A percentile compares a stretch with the other conserved stretches of the same genome.
Evolutionary conservation across 2,888 invertebrate genomes (phyloP).

Genomic region (Dicroscelio sp.): DNA sequence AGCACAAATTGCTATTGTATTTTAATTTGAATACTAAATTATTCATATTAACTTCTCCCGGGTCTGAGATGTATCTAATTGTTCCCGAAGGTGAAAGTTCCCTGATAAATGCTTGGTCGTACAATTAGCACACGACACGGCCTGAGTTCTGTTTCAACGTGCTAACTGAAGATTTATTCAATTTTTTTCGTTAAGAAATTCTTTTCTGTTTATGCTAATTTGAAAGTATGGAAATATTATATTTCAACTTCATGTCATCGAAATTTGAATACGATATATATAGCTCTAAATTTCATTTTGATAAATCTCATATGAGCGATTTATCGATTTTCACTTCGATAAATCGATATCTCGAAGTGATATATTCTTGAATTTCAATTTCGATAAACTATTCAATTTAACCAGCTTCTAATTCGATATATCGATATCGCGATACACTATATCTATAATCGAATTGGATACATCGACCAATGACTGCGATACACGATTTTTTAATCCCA

Average conservation of each 20-base stretch:
- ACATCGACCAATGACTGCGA: background rate
- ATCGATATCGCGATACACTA: background rate
- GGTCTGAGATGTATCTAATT: constrained; percentile 31
- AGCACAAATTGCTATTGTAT: constrained; percentile 43
- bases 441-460: background rate
- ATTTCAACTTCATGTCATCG: too few species aligned
- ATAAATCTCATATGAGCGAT: too few species aligned
- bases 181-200: too few species aligned
- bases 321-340: background rate
- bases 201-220: too few species aligned
- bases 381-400: too few species aligned
- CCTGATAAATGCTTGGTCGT: constrained; percentile 4
- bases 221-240: too few species aligned
- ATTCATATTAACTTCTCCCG: constrained; percentile 35
- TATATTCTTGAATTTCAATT: too few species aligned
- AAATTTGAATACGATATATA: background rate
- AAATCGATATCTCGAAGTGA: background rate
- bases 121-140: constrained; percentile 16
- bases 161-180: too few species aligned
- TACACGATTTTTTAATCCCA: too few species aligned
- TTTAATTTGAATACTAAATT: constrained; percentile 59
- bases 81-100: constrained; percentile 57
- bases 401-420: background rate
- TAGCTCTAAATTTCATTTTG: too few species aligned
- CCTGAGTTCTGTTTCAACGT: background rate